Evolutionary conservation across 2,113 vertebrate genomes (phyloP).

Genomic region (Heliornis fulica): DNA sequence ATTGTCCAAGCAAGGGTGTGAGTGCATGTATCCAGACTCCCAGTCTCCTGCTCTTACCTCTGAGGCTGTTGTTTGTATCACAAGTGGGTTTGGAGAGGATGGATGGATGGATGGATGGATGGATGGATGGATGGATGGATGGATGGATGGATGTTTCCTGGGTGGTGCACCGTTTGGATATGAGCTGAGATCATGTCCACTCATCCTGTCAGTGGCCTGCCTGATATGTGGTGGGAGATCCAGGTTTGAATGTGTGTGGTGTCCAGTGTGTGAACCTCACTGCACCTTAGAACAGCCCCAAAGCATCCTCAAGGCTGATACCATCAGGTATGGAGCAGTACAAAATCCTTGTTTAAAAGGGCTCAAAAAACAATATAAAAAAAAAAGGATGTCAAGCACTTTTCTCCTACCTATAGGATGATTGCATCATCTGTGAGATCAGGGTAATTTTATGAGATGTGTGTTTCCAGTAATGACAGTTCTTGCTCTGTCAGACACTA

Average conservation of each 20-base stretch:
- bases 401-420: neutral
- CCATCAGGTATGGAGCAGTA: neutral
- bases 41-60: slow-evolving; percentile 13
- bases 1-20: neutral
- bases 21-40: neutral
- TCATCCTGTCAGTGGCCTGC: neutral
- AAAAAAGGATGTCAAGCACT: neutral
- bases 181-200: neutral
- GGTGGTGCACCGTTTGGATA: neutral
- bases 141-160: neutral
- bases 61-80: neutral
- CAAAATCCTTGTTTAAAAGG: neutral
- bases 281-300: neutral
- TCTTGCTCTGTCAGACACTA: neutral
- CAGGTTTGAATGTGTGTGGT: rapidly evolving
- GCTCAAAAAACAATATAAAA: too few relatives aligned
- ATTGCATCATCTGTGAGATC: neutral
- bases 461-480: neutral
- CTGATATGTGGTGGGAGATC: neutral
- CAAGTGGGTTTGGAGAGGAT: neutral
- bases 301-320: neutral
- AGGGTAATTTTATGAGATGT: neutral
- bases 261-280: neutral
- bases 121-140: neutral
- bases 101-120: neutral